Conservation (phyloP, 2,888 invertebrate species). For the Uloborus plumipes region DNA sequence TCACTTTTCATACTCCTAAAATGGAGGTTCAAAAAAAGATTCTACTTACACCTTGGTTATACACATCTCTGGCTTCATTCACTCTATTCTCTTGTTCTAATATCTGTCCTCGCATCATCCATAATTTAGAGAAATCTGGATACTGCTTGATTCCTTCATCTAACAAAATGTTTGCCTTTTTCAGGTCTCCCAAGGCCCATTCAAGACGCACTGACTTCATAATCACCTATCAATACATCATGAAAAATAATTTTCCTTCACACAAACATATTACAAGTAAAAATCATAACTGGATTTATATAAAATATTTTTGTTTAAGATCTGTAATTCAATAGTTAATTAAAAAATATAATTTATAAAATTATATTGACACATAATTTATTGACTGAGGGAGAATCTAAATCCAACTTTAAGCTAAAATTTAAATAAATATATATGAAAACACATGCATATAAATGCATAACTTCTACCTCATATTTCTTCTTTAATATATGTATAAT, state of each 20-base stretch:
- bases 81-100: constrained; percentile 85
- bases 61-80: constrained; percentile 88
- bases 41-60: constrained; percentile 82
- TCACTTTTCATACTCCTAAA: neutral
- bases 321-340: too few relatives aligned
- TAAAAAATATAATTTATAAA: too few relatives aligned
- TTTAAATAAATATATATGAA: too few relatives aligned
- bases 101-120: constrained; percentile 99
- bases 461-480: too few relatives aligned
- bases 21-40: neutral
- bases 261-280: too few relatives aligned
- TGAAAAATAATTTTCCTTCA: neutral
- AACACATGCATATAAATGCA: too few relatives aligned
- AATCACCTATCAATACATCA: constrained; percentile 77
- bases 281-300: neutral
- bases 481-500: too few relatives aligned
- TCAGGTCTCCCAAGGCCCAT: constrained; percentile 93
- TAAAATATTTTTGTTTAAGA: too few relatives aligned
- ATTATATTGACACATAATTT: too few relatives aligned
- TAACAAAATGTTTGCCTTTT: constrained; percentile 83
- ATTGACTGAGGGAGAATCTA: too few relatives aligned
- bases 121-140: constrained; percentile 92
- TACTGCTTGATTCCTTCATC: constrained; percentile 91
- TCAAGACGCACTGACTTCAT: constrained; percentile 99
- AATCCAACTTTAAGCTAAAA: too few relatives aligned